Conservation (phyloP, 1,140 invertebrate species). For the Laupala kohalensis region DNA sequence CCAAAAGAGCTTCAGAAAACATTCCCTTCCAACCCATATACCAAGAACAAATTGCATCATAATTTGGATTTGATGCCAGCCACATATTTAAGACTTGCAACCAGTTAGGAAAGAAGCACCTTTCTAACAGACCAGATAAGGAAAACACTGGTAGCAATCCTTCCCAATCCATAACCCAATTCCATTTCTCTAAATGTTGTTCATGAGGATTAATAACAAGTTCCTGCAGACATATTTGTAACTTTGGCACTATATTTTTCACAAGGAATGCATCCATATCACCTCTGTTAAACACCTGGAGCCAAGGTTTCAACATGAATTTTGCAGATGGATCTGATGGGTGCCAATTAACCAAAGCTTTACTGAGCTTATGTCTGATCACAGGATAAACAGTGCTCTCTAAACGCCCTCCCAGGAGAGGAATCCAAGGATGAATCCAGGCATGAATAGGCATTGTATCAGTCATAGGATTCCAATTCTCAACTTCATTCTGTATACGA, state of each 20-base stretch:
- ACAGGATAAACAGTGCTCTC: slow-evolving; percentile 77
- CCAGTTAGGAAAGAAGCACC: slow-evolving; percentile 81
- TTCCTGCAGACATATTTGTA: slow-evolving; percentile 55
- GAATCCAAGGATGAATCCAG: slow-evolving; percentile 95
- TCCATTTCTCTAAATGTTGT: slow-evolving; percentile 65
- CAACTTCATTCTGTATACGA: slow-evolving; percentile 62
- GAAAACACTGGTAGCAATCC: slow-evolving; percentile 57
- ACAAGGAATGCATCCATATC: slow-evolving; percentile 76
- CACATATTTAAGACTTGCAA: slow-evolving; percentile 63
- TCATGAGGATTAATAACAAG: slow-evolving; percentile 77
- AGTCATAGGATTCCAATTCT: slow-evolving; percentile 86
- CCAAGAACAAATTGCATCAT: slow-evolving; percentile 75
- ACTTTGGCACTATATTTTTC: slow-evolving; percentile 83
- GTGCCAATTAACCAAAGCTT: slow-evolving; percentile 80
- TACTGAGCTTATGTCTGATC: slow-evolving; percentile 80
- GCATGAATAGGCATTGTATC: slow-evolving; percentile 88
- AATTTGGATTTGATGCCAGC: slow-evolving; percentile 69
- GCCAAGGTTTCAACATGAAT: slow-evolving; percentile 87
- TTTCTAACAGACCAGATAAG: slow-evolving; percentile 62
- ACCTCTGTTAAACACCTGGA: slow-evolving; percentile 63
- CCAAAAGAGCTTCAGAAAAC: slow-evolving; percentile 50
- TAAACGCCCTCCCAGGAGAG: slow-evolving; percentile 52
- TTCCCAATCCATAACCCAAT: slow-evolving; percentile 78
- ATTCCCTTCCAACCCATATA: slow-evolving; percentile 77
- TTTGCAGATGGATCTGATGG: slow-evolving; percentile 83